Evolutionary conservation across 2,888 invertebrate species (phyloP), one percentile per base, ranked within the genome.

Genomic region (Rotaria magnacalcarata): DNA sequence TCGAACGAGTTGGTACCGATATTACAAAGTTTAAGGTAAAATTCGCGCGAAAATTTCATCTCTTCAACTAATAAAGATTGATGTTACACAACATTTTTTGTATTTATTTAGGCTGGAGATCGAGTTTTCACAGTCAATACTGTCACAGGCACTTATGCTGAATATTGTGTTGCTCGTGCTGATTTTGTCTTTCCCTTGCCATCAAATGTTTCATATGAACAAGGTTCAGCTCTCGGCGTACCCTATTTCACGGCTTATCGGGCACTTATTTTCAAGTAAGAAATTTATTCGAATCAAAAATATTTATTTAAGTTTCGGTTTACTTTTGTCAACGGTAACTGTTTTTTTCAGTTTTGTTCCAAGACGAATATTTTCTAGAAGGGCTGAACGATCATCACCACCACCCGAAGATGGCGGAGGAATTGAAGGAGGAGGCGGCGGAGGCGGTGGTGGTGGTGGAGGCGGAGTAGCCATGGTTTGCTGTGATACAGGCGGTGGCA

Each of bases 231-330:
- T 24, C 87, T 93, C 21, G 93, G 92, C 43, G 89, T 92, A 7
- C 92, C 93, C 0, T 93, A 92, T 89, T 92, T 92, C 89, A 93
- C 93, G 24, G 93, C 93, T 0, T 93, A 92, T 89, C 90, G 92
- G 87, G 92, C 93, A 4, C 89, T 93, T 6, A 89, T 92, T 86
- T 88, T 90, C 74, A 91, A 90, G 92, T 92, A 90, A 89, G 90
- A 87, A 67, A 34, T 58, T 84, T 34, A 43, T 54, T 41, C 43
- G 41, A 24, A 52, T 27, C 24, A 27, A 24, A 58, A 54, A 24
- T 34, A 50, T 24, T 24, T 54, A 34, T 85, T 67, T 52, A 85
- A 86, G 54, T 86, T 75, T 84, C 21, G 86, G 86, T 27, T 74
- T 54, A 58, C 85, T 85, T 58, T 60, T 52, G 34, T 86, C 86